Evolutionary conservation across 2,888 invertebrate genomes (phyloP), one percentile per base, ranked within the genome.

Genomic region (Abrostola tripartita): DNA sequence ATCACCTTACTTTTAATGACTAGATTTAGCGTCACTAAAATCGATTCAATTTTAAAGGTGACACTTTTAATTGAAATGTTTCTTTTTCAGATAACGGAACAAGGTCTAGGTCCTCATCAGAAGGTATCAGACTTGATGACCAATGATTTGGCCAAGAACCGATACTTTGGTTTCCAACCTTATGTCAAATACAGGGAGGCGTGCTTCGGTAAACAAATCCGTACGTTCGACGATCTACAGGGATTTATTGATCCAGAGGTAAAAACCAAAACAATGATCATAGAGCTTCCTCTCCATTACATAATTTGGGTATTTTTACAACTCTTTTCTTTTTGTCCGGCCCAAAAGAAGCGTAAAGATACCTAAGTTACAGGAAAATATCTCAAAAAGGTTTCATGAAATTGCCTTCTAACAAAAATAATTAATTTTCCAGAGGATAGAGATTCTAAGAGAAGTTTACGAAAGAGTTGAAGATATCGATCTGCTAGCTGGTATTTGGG

Each of bases 401-500:
- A 24, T 1, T 24, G 24, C 24, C 24, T 24, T 24, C 24, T 24
- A 24, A 24, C 24, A 24, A 24, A 24, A 24, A 24, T 24, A 24
- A 2, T 24, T 44, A 14, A 8, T 44, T 44, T 47, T 80, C 24
- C 79, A 91, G 91, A 85, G 87, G 74, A 71, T 90, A 5, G 88
- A 89, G 67, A 74, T 85, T 0, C 77, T 92, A 5, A 84, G 78
- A 68, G 79, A 78, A 0, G 52, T 81, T 0, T 92, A 91, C 59
- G 81, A 85, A 24, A 96, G 97, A 86, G 97, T 98, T 1, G 96
- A 96, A 69, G 98, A 98, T 87, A 97, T 98, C 49, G 98, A 98
- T 90, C 94, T 98, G 14, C 97, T 98, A 96, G 97, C 97, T 47
- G 98, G 98, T 36, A 97, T 98, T 42, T 97, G 98, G 68, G 96